Evolutionary conservation across 1,140 invertebrate genomes (phyloP).

Genomic region (Gerris buenoi): DNA sequence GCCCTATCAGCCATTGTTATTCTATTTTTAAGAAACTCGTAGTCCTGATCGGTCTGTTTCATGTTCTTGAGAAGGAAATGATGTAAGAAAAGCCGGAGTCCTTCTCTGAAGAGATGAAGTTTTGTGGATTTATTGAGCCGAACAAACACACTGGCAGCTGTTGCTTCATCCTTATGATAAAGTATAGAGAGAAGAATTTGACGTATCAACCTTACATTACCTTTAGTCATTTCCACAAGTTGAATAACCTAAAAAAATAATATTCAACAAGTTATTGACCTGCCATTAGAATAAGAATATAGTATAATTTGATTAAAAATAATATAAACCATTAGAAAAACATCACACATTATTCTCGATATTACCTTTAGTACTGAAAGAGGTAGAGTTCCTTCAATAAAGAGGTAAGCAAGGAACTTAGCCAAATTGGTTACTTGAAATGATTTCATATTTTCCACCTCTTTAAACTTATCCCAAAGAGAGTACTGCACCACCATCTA

Average conservation of each 20-base stretch:
- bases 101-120: constrained; percentile 55
- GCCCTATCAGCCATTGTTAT: not conserved
- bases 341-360: too few relatives aligned
- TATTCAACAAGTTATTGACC: not conserved
- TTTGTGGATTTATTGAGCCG: constrained; percentile 47
- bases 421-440: constrained; percentile 59
- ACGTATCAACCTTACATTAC: constrained; percentile 49
- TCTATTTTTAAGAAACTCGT: constrained; percentile 22
- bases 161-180: constrained; percentile 38
- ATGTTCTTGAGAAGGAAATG: constrained; percentile 58
- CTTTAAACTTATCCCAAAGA: constrained; percentile 85
- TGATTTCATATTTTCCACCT: constrained; percentile 45
- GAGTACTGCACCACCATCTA: constrained; percentile 74
- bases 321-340: too few relatives aligned
- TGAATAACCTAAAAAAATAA: constrained; percentile 45
- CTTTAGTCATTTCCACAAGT: constrained; percentile 60
- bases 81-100: constrained; percentile 57
- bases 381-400: constrained; percentile 58
- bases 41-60: constrained; percentile 25
- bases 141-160: constrained; percentile 44
- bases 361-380: constrained; percentile 76
- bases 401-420: constrained; percentile 61
- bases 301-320: too few relatives aligned
- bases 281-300: too few relatives aligned
- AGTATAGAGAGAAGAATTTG: constrained; percentile 53